A percentile compares a stretch with the other conserved stretches of the same genome.
Conservation (phyloP, 2,797 vertebrate species). For the Leptatherina wallacei region DNA sequence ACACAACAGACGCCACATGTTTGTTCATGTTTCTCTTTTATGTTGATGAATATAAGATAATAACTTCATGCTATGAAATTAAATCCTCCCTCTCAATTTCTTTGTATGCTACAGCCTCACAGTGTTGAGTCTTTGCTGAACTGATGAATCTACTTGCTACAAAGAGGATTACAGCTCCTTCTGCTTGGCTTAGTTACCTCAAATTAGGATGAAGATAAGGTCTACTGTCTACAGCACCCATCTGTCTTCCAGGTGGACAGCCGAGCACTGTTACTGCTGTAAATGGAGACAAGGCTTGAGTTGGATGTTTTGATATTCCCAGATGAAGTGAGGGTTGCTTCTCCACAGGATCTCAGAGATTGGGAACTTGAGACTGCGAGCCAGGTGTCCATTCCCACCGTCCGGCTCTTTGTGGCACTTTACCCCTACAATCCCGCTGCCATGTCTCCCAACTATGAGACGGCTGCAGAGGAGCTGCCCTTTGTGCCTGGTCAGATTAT, state of each 20-base stretch:
- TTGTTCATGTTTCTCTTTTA: neutral
- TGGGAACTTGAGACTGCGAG: slow-evolving; percentile 76
- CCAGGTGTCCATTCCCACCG: slow-evolving; percentile 64
- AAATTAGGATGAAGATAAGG: slow-evolving; percentile 63
- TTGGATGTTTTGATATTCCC: slow-evolving; percentile 80
- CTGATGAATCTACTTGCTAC: slow-evolving; percentile 59
- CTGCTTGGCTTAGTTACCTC: slow-evolving; percentile 77
- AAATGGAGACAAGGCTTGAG: slow-evolving; percentile 71
- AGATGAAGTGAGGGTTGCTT: slow-evolving; percentile 72
- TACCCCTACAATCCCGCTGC: slow-evolving; percentile 94
- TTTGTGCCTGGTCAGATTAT: slow-evolving; percentile 95
- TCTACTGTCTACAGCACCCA: slow-evolving; percentile 60
- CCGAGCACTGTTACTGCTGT: slow-evolving; percentile 35
- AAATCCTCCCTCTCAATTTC: neutral
- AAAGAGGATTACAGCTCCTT: slow-evolving; percentile 80
- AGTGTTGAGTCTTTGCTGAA: slow-evolving; percentile 40
- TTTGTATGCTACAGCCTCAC: slow-evolving; percentile 7
- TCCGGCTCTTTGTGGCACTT: slow-evolving; percentile 91
- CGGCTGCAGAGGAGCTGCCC: slow-evolving; percentile 92
- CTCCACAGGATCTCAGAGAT: slow-evolving; percentile 68
- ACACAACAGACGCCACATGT: neutral
- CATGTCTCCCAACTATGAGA: slow-evolving; percentile 95
- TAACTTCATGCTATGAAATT: neutral
- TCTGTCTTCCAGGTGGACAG: slow-evolving; percentile 64
- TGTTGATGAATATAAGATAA: neutral